Percentiles rank a stretch among this genome's conserved stretches.
These are phyloP conservation scores for Callipepla squamata DNA, from an alignment of 2,113 vertebrate species.

Conservation along the genomic window DNA sequence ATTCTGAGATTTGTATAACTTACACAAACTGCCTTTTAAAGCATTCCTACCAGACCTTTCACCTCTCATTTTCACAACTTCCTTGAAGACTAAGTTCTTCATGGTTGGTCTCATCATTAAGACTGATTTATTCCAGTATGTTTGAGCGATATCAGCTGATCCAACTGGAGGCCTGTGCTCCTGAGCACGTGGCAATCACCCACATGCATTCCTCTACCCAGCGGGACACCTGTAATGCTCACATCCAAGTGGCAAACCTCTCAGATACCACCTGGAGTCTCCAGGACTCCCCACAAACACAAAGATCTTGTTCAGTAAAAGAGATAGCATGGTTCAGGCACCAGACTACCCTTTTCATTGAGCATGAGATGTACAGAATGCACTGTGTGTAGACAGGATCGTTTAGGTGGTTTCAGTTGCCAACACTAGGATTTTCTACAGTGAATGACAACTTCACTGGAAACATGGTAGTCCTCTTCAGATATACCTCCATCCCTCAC, in stretches of 20 bases:
- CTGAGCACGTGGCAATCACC: fast-evolving
- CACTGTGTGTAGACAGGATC: background rate
- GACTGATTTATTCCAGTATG: background rate
- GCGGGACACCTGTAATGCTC: background rate
- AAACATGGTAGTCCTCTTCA: background rate
- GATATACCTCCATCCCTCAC: background rate
- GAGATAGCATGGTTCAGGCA: background rate
- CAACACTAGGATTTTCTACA: background rate
- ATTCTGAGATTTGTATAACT: fast-evolving
- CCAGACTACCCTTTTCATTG: background rate
- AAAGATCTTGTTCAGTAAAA: background rate
- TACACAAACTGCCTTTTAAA: background rate
- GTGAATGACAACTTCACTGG: background rate
- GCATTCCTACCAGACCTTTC: background rate
- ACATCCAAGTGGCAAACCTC: background rate
- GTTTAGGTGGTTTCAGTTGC: background rate
- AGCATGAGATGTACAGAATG: background rate
- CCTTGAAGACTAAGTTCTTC: background rate
- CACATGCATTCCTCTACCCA: background rate
- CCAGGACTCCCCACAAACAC: background rate
- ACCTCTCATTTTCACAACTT: background rate
- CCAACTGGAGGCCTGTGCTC: background rate
- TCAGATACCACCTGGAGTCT: background rate
- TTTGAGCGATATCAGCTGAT: background rate
- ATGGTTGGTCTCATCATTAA: background rate